Evolutionary conservation across 2,797 vertebrate species (phyloP).

Genomic region (Sciurus vulgaris): DNA sequence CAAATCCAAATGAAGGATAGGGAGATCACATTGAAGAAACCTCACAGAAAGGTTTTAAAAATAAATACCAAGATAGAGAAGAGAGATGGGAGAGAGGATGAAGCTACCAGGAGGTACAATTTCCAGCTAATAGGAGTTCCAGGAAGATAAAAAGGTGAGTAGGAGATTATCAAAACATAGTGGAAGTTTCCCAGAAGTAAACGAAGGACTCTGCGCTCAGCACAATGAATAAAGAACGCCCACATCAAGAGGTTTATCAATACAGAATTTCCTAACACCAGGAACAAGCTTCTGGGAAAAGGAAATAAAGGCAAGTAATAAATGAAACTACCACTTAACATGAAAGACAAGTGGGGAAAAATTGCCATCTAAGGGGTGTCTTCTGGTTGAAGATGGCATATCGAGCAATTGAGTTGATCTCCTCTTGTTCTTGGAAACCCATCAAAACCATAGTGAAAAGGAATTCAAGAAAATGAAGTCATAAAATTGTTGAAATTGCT

Average conservation of each 20-base stretch:
- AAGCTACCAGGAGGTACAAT: background rate
- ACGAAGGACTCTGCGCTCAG: background rate
- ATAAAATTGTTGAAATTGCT: background rate
- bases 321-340: background rate
- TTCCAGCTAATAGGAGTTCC: slow-evolving; percentile 29
- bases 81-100: background rate
- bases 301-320: background rate
- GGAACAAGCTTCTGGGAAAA: slow-evolving; percentile 32
- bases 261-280: background rate
- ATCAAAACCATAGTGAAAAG: background rate
- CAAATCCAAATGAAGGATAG: background rate
- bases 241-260: background rate
- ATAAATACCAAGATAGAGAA: background rate
- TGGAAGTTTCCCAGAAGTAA: slow-evolving; percentile 4
- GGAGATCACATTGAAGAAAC: slow-evolving; percentile 43
- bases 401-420: background rate
- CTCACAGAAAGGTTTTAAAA: background rate
- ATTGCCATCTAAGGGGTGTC: background rate
- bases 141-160: background rate
- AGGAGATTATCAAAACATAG: slow-evolving; percentile 56
- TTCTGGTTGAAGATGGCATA: background rate
- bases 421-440: background rate
- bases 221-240: background rate
- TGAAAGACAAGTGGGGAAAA: background rate
- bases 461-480: background rate